Evolutionary conservation across 2,113 vertebrate species (phyloP).

Genomic region (Trochalopteron elliotii): DNA sequence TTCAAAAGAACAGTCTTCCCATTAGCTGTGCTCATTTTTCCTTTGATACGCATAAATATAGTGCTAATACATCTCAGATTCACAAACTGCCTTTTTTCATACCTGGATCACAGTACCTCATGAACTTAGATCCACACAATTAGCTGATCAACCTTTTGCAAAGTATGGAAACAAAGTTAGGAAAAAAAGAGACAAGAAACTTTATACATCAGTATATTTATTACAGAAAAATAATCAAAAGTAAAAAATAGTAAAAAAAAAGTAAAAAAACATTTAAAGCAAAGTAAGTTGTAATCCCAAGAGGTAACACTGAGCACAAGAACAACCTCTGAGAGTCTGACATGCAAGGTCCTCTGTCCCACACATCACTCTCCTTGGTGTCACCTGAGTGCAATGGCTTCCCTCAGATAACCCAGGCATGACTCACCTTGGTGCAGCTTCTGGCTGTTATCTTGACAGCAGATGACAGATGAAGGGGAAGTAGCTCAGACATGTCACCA

Average conservation of each 20-base stretch:
- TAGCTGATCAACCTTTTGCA: not conserved
- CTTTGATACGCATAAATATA: not conserved
- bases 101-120: not conserved
- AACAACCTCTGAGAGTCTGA: not conserved
- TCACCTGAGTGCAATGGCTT: not conserved
- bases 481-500: not conserved
- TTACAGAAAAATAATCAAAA: not conserved
- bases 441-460: not conserved
- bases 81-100: not conserved
- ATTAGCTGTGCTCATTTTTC: not conserved
- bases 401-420: not conserved
- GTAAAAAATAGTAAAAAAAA: not conserved
- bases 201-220: not conserved
- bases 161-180: not conserved
- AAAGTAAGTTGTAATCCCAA: not conserved
- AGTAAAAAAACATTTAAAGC: not conserved
- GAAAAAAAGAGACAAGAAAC: not conserved
- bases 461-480: not conserved
- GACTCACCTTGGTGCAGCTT: not conserved
- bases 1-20: not conserved
- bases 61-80: not conserved
- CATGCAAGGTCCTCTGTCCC: not conserved
- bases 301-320: not conserved
- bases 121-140: not conserved
- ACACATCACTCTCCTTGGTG: accelerated